A percentile compares a stretch with the other conserved stretches of the same genome.
These are phyloP conservation scores for Picus viridis DNA, from an alignment of 2,797 vertebrate species.

Conservation along the genomic window DNA sequence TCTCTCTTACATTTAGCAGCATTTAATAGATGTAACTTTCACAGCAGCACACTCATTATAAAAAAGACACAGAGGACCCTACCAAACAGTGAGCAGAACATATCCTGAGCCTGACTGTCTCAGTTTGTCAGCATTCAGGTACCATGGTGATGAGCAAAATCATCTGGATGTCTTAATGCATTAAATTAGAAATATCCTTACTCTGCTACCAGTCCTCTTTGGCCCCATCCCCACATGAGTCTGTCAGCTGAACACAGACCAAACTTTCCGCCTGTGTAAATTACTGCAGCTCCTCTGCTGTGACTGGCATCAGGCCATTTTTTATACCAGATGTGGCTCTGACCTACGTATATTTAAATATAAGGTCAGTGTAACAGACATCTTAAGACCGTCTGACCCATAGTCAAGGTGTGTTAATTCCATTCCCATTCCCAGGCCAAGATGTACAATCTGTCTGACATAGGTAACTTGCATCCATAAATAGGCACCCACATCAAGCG, in stretches of 20 bases:
- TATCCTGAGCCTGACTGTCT: neutral
- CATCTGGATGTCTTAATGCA: neutral
- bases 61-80: neutral
- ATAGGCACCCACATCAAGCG: neutral
- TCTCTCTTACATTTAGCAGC: constrained; percentile 22
- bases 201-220: constrained; percentile 16
- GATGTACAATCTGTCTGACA: neutral
- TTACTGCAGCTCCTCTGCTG: neutral
- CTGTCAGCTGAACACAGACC: neutral
- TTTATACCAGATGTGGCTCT: constrained; percentile 18
- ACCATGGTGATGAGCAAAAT: neutral
- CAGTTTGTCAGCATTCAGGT: neutral
- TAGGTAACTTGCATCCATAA: neutral
- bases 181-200: constrained; percentile 14
- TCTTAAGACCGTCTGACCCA: neutral
- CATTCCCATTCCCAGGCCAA: constrained; percentile 50
- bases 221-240: neutral
- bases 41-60: neutral
- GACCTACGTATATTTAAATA: neutral
- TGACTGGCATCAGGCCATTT: neutral
- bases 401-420: neutral
- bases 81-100: neutral
- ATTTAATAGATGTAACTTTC: constrained; percentile 35
- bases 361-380: constrained; percentile 12
- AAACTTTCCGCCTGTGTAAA: neutral